Evolutionary conservation across 2,888 invertebrate species (phyloP).

Genomic region (Eilema depressum): DNA sequence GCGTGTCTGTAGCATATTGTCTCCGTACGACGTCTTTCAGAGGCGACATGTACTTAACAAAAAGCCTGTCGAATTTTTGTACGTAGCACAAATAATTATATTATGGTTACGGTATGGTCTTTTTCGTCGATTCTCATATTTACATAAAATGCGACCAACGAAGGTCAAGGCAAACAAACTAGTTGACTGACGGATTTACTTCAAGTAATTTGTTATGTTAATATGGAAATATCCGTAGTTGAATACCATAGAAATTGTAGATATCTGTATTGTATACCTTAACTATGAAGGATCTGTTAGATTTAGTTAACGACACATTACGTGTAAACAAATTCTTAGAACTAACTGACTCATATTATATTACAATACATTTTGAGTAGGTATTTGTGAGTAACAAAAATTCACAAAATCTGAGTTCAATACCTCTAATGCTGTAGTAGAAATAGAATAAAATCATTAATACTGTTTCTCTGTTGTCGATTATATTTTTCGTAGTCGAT

Average conservation of each 20-base stretch:
- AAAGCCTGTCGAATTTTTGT: conserved; percentile 53
- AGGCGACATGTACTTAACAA: conserved; percentile 48
- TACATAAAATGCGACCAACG: conserved; percentile 23
- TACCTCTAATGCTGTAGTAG: too few species aligned
- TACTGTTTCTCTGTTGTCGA: not conserved
- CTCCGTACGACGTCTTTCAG: conserved; percentile 55
- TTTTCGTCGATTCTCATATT: conserved; percentile 42
- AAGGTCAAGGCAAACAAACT: conserved; percentile 28
- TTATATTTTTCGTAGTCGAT: not conserved
- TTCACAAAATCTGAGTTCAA: not conserved
- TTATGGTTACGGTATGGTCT: conserved; percentile 26
- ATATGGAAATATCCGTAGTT: not conserved
- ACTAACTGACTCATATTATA: not conserved
- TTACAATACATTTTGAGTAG: not conserved
- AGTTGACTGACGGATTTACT: conserved; percentile 13
- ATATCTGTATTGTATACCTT: not conserved
- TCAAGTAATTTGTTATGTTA: conserved; percentile 8
- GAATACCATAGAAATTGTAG: not conserved
- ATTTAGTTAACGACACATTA: not conserved
- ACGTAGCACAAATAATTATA: conserved; percentile 36
- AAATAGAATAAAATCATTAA: too few species aligned
- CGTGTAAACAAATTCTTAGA: not conserved
- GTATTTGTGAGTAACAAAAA: not conserved
- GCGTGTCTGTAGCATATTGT: conserved; percentile 76
- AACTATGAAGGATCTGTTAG: too few species aligned